Base-by-base conservation (phyloP, 2,888 invertebrate species). In the Andrena bicolor region DNA sequence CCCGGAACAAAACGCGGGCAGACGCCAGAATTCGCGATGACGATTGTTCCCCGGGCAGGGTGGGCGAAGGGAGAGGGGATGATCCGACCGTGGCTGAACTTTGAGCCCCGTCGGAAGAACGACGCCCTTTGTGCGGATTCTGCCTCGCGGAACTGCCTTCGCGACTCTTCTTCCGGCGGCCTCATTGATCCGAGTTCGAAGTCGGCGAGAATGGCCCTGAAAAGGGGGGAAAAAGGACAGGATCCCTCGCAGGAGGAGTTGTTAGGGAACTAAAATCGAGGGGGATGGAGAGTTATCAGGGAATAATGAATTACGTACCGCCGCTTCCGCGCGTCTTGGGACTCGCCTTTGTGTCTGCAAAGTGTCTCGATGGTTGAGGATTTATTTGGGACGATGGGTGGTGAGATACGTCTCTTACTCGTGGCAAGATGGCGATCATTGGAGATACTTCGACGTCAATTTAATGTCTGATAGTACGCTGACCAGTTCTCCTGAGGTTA, bases 161-260 rank as follows among this genome's bases (percentile, higher is more conserved):
- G 76, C 30, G 83, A 85, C 64, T 75, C 79, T 79, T 85, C 83
- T 87, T 83, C 82, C 79, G 76, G 76, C 53, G 41, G 64, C 32
- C 69, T 68, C 86, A 88, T 88, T 86, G 87, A 87, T 87, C 80
- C 79, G 78, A 80, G 76, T 88, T 86, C 86, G 81, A 30, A 75
- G 80, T 69, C 10, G 58, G 58, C 26, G 74, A 68, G 63, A 66
- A 35, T 63, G 74, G 71, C 60, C 60, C 23, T 26, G 51, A 20
- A n/a, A 61, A 35, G 41, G 8, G 16, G 23, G 41, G 75, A 68
- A 75, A 83, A 69, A 70, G 20, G 35, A 32, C 35, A 20, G 49
- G 16, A 5, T 48, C 48, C 26, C 6, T 13, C 20, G 32, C n/a
- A 10, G 48, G 20, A 6, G 23, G 16, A 48, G 26, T 51, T 48